A percentile compares a stretch with the other conserved stretches of the same genome.
These are phyloP conservation scores for Calephelis virginiensis DNA, from an alignment of 1,140 invertebrate genomes.

Conservation along the genomic window DNA sequence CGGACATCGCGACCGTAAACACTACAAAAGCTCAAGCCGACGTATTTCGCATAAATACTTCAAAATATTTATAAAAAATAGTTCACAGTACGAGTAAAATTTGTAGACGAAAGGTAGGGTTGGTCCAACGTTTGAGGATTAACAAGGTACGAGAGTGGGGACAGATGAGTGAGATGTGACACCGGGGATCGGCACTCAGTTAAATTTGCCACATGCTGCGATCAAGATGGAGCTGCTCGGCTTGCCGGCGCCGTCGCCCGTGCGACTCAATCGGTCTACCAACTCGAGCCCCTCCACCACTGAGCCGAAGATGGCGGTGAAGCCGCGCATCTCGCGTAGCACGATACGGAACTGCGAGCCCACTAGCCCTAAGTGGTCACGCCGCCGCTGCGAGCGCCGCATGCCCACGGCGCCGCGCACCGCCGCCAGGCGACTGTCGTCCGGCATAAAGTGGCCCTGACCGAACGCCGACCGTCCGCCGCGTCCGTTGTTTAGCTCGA, in stretches of 20 bases:
- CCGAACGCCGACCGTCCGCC: constrained; percentile 88
- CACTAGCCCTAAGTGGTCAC: constrained; percentile 89
- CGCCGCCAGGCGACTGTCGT: constrained; percentile 88
- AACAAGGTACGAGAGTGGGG: constrained; percentile 29
- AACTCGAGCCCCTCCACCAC: constrained; percentile 90
- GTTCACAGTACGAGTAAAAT: constrained; percentile 32
- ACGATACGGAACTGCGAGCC: constrained; percentile 92
- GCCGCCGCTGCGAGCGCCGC: constrained; percentile 88
- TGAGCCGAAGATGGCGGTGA: constrained; percentile 90
- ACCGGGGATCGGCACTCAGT: constrained; percentile 34
- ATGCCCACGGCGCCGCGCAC: constrained; percentile 89
- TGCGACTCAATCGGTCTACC: constrained; percentile 88
- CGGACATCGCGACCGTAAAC: constrained; percentile 26
- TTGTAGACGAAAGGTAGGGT: constrained; percentile 31
- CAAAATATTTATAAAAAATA: constrained; percentile 45
- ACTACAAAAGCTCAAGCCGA: constrained; percentile 41
- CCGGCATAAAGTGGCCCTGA: constrained; percentile 88
- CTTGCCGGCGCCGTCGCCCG: constrained; percentile 87
- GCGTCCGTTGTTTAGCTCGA: constrained; percentile 89
- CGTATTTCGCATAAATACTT: constrained; percentile 41
- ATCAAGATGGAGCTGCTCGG: constrained; percentile 87
- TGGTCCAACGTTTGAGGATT: constrained; percentile 36
- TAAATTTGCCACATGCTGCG: constrained; percentile 85
- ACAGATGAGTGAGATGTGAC: constrained; percentile 21
- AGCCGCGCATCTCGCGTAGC: constrained; percentile 88